Evolutionary conservation across 2,797 vertebrate species (phyloP), one percentile per base, ranked within the genome.

Genomic region (Glyptemys insculpta): DNA sequence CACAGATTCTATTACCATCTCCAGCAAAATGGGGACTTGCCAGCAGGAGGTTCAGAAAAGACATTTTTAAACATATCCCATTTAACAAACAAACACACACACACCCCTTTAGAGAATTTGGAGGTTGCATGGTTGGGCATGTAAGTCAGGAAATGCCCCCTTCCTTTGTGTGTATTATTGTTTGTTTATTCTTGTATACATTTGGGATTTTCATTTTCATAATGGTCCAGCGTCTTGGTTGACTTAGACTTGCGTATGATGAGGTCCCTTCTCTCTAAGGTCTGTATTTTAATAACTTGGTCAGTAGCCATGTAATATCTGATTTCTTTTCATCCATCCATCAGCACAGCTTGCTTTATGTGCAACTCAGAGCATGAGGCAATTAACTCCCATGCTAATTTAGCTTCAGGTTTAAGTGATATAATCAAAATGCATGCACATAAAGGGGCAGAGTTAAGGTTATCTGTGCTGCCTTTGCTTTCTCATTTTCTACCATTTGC

Each of bases 241-340:
- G 96, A 96, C 95, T 96, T 92, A 92, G 96, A 95, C 95, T 96
- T 97, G 92, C 95, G 87, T 97, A 92, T 95, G 95, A 93, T 93
- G 94, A 97, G 91, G 44, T 94, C 95, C 87, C 88, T 74, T 95
- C 93, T 97, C 96, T 97, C 96, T 19, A 94, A 97, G 97, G 96
- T 93, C 84, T 57, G 91, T 85, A 85, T 96, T 96, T 97, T 97
- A 97, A 97, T 97, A 97, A 97, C 95, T 93, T 94, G 96, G 96
- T 97, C 94, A 96, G 90, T 96, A 79, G 19, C 79, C 89, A 85
- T 95, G 85, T 92, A 96, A 96, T 95, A 89, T 87, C 54, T 1
- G 79, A 96, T 96, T 94, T 79, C 94, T 97, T 92, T 89, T 87
- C 92, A 29, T 92, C 95, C 93, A 25, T 93, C 95, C 79, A 83